Conservation (phyloP, 2,113 vertebrate genomes). For the Cyprinodon tularosa region DNA sequence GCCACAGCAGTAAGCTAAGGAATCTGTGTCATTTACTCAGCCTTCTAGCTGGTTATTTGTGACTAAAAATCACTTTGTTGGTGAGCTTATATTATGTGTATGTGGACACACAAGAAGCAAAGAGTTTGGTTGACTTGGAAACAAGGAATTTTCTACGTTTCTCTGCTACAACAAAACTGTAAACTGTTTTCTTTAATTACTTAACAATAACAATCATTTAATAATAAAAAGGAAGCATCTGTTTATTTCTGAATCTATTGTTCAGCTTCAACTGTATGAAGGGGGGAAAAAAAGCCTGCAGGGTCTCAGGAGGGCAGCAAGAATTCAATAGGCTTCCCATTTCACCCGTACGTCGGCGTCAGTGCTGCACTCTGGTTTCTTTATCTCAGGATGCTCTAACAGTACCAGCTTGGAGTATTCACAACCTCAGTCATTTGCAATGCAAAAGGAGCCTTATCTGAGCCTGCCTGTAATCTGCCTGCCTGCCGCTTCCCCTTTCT, state of each 20-base stretch:
- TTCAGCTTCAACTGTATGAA: constrained; percentile 31
- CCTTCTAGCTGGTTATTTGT: neutral
- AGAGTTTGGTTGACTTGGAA: neutral
- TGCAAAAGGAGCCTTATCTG: constrained; percentile 64
- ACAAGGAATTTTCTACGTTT: neutral
- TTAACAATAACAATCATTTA: constrained; percentile 30
- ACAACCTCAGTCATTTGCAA: constrained; percentile 63
- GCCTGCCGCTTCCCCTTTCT: constrained; percentile 26
- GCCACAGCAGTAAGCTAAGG: constrained; percentile 4
- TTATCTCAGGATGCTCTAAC: constrained; percentile 37
- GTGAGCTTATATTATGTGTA: neutral
- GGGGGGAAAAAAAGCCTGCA: constrained; percentile 9
- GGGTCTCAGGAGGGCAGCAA: constrained; percentile 29
- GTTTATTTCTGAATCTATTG: constrained; percentile 34
- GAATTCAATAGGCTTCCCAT: constrained; percentile 32
- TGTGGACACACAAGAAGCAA: neutral
- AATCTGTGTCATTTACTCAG: constrained; percentile 21
- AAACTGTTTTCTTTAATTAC: constrained; percentile 4
- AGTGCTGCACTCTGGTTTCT: constrained; percentile 26
- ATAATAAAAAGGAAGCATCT: constrained; percentile 34
- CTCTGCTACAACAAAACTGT: neutral
- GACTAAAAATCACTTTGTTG: neutral
- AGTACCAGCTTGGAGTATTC: constrained; percentile 26
- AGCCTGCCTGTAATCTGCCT: constrained; percentile 18
- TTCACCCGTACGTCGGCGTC: constrained; percentile 22